Evolutionary conservation across 2,888 invertebrate genomes (phyloP), one percentile per base, ranked within the genome.

Genomic region (Druceiella hillmani): DNA sequence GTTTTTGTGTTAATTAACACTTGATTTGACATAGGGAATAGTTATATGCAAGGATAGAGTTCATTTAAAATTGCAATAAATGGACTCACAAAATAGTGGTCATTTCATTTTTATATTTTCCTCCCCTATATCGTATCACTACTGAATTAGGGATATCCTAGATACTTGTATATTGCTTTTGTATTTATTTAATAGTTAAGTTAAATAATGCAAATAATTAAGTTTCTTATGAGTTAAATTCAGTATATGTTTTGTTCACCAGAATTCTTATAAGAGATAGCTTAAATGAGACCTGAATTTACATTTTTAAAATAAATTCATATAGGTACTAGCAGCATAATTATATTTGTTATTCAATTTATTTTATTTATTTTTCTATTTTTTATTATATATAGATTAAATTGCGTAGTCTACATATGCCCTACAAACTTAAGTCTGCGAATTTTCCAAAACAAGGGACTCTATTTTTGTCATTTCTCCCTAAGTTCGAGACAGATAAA

Each of bases 401-500:
- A n/a, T n/a, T n/a, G n/a, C n/a, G n/a, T n/a, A n/a, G n/a, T n/a
- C n/a, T n/a, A n/a, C n/a, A n/a, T n/a, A n/a, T n/a, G n/a, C n/a
- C n/a, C n/a, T n/a, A n/a, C n/a, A n/a, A n/a, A n/a, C n/a, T n/a
- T n/a, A n/a, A n/a, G n/a, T n/a, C n/a, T n/a, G n/a, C n/a, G n/a
- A n/a, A n/a, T n/a, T n/a, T n/a, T n/a, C n/a, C 26, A 12, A 26
- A 26, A 26, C 26, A 26, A 26, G 26, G n/a, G 26, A 26, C 26
- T 26, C 5, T 9, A 26, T n/a, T 26, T 26, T 26, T 26, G n/a
- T 9, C 12, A 9, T 26, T 26, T 26, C 12, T 26, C 26, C n/a
- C n/a, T 9, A 5, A 26, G 26, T 26, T 26, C n/a, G 26, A 11
- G 26, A 26, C 26, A 26, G 26, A 26, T 26, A 26, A 26, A 26